A percentile compares a stretch with the other conserved stretches of the same genome.
These are phyloP conservation scores for Oscheius sp. DNA, from an alignment of 2,888 invertebrate genomes.

Conservation along the genomic window DNA sequence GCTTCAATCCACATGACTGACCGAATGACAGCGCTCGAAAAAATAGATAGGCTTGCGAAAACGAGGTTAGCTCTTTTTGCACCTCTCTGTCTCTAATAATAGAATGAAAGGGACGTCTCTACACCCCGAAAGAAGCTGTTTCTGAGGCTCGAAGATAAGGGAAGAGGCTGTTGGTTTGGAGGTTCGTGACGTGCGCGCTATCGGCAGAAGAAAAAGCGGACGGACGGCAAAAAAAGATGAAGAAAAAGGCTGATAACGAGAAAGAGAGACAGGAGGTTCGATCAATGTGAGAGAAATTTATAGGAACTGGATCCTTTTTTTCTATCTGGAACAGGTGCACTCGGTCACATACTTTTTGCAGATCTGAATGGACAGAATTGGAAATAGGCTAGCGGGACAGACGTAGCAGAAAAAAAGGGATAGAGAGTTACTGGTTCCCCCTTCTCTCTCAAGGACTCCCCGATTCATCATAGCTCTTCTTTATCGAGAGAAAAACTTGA, in stretches of 20 bases:
- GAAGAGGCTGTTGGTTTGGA: not conserved
- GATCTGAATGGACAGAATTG: not conserved
- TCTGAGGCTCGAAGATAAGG: no score
- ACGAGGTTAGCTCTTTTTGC: no score
- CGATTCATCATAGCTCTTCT: not conserved
- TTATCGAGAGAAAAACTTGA: not conserved
- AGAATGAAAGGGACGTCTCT: no score
- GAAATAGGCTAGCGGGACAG: slow-evolving; percentile 26
- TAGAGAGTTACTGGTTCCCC: slow-evolving; percentile 10
- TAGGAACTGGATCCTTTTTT: not conserved
- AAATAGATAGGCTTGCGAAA: not conserved
- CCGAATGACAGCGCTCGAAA: not conserved
- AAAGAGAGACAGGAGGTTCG: slow-evolving; percentile 8
- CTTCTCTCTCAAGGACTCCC: not conserved
- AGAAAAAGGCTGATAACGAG: slow-evolving; percentile 34
- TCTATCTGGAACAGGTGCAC: slow-evolving; percentile 5
- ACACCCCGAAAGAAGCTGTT: no score
- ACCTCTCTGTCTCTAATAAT: no score
- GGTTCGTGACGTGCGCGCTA: slow-evolving; percentile 20
- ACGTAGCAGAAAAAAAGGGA: slow-evolving; percentile 5
- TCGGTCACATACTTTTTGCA: slow-evolving; percentile 2
- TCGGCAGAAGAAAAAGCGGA: slow-evolving; percentile 25
- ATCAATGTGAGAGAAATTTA: not conserved
- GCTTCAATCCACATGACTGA: not conserved
- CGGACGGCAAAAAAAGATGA: slow-evolving; percentile 20